Evolutionary conservation across 2,113 vertebrate genomes (phyloP).

Genomic region (Rissa tridactyla): DNA sequence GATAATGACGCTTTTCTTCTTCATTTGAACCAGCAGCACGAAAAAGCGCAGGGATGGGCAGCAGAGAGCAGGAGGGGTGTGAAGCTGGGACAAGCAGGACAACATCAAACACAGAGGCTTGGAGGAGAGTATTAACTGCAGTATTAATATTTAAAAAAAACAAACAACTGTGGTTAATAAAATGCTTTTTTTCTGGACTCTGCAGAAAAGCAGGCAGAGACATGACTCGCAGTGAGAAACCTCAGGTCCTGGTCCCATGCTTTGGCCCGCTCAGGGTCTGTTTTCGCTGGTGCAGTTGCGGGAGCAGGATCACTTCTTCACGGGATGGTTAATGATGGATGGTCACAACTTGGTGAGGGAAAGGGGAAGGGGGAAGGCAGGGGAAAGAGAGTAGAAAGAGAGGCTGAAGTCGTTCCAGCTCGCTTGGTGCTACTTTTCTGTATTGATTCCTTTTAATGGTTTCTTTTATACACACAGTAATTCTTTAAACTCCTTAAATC

Average conservation of each 20-base stretch:
- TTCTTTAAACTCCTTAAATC: neutral
- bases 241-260: rapidly evolving
- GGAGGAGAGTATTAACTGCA: neutral
- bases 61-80: neutral
- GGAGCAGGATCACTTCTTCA: neutral
- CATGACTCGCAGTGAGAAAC: rapidly evolving
- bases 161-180: neutral
- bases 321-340: neutral
- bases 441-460: neutral
- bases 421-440: neutral
- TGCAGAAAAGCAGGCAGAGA: neutral
- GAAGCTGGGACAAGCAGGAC: neutral
- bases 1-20: neutral
- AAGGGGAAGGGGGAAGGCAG: neutral
- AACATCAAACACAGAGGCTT: neutral
- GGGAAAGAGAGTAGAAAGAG: neutral
- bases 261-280: neutral
- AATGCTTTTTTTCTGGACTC: neutral
- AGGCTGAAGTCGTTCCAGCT: neutral
- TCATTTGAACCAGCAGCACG: neutral
- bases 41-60: neutral
- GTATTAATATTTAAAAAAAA: neutral
- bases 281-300: neutral
- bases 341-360: neutral
- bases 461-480: neutral